These are phyloP conservation scores for Biston betularia DNA, from an alignment of 2,888 invertebrate genomes.

Conservation along the genomic window DNA sequence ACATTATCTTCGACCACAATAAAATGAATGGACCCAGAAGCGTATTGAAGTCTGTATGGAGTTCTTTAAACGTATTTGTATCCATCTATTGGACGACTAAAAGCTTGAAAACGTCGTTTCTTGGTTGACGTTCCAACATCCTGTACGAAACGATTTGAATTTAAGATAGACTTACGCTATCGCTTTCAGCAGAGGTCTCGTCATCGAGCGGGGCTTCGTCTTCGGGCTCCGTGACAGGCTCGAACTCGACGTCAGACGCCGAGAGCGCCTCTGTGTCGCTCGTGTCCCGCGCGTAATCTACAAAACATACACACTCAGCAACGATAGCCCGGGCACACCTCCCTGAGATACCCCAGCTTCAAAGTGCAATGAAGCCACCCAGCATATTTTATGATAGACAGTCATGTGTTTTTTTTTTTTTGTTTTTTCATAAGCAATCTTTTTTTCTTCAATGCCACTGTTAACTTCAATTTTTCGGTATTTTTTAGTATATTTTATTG, in stretches of 20 bases:
- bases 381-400: background rate
- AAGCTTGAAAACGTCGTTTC: too few relatives aligned
- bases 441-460: conserved; percentile 18
- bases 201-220: conserved; percentile 66
- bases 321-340: background rate
- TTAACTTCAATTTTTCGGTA: background rate
- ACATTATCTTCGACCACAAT: too few relatives aligned
- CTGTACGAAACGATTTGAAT: too few relatives aligned
- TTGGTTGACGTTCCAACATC: too few relatives aligned
- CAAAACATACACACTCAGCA: conserved; percentile 63
- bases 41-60: too few relatives aligned
- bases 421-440: conserved; percentile 33
- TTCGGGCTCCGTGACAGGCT: conserved; percentile 83
- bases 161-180: conserved; percentile 69
- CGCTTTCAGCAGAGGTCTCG: conserved; percentile 84
- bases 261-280: conserved; percentile 76
- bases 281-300: conserved; percentile 85
- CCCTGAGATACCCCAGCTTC: background rate
- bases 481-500: conserved; percentile 19
- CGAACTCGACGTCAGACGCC: conserved; percentile 67
- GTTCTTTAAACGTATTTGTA: too few relatives aligned
- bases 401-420: conserved; percentile 14
- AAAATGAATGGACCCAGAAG: too few relatives aligned
- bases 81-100: too few relatives aligned
- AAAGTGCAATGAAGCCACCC: conserved; percentile 6